Percentiles rank a stretch among this genome's conserved stretches.
Conservation (phyloP, 2,797 vertebrate species). For the Nannoperca australis region DNA sequence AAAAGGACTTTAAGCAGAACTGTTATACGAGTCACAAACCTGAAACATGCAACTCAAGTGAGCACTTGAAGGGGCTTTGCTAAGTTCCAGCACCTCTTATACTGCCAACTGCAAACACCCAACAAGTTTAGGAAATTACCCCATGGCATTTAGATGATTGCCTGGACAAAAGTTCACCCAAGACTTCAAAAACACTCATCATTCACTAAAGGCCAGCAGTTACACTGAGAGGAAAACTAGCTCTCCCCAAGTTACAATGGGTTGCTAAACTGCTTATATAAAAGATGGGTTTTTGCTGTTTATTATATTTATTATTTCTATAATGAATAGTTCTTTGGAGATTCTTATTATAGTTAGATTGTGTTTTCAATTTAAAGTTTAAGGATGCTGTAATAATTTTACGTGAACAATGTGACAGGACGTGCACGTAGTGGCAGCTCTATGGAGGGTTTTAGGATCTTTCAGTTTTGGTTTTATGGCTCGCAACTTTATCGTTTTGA, state of each 20-base stretch:
- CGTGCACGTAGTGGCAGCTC: no score
- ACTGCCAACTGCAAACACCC: not conserved
- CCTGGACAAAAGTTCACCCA: not conserved
- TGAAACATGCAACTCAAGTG: not conserved
- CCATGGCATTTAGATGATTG: conserved; percentile 1
- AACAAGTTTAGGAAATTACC: not conserved
- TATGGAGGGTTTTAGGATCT: no score
- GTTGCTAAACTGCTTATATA: not conserved
- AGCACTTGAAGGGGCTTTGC: not conserved
- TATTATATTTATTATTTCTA: no score
- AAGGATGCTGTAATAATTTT: not conserved
- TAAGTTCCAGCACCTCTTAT: not conserved
- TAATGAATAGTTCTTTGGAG: not conserved
- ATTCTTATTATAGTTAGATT: not conserved
- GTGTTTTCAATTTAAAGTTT: not conserved
- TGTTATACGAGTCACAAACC: not conserved
- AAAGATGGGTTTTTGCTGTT: not conserved
- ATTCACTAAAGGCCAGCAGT: not conserved
- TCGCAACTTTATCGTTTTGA: no score
- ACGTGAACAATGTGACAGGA: not conserved
- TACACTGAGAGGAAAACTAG: not conserved
- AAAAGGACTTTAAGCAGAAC: not conserved
- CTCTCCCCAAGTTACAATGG: not conserved
- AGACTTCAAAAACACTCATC: not conserved
- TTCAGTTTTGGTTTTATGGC: not conserved